Conservation (phyloP, 2,113 vertebrate species). For the Anolis carolinensis region DNA sequence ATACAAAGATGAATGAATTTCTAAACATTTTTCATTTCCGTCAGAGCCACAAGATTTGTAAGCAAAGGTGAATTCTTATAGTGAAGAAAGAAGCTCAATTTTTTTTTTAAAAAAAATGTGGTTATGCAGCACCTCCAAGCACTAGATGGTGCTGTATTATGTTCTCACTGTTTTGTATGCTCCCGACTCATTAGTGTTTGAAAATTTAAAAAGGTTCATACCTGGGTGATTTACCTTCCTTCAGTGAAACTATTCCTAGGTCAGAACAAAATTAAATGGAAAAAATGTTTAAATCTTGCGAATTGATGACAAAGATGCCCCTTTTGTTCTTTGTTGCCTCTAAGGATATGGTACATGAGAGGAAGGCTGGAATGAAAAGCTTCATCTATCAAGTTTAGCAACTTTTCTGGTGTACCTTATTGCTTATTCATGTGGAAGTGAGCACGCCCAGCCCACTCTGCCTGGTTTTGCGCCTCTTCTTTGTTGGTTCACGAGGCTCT, state of each 20-base stretch:
- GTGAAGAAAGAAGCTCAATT: constrained; percentile 31
- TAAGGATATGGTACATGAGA: constrained; percentile 42
- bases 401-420: constrained; percentile 89
- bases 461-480: constrained; percentile 88
- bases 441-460: constrained; percentile 87
- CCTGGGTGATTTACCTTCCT: not conserved
- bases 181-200: not conserved
- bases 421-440: constrained; percentile 97
- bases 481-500: constrained; percentile 87
- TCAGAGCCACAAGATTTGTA: not conserved
- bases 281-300: constrained; percentile 47
- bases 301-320: constrained; percentile 28
- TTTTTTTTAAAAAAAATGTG: not conserved
- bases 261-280: constrained; percentile 37
- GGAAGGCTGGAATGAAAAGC: constrained; percentile 72
- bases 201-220: not conserved
- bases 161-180: not conserved
- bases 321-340: constrained; percentile 53
- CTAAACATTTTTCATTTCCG: not conserved
- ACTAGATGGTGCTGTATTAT: constrained; percentile 10
- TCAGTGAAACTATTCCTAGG: constrained; percentile 40
- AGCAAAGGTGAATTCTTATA: not conserved
- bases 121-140: not conserved
- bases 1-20: constrained; percentile 34
- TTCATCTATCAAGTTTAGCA: constrained; percentile 88